Evolutionary conservation across 1,140 invertebrate species (phyloP).

Genomic region (Pseudomyrmex cubaensis): DNA sequence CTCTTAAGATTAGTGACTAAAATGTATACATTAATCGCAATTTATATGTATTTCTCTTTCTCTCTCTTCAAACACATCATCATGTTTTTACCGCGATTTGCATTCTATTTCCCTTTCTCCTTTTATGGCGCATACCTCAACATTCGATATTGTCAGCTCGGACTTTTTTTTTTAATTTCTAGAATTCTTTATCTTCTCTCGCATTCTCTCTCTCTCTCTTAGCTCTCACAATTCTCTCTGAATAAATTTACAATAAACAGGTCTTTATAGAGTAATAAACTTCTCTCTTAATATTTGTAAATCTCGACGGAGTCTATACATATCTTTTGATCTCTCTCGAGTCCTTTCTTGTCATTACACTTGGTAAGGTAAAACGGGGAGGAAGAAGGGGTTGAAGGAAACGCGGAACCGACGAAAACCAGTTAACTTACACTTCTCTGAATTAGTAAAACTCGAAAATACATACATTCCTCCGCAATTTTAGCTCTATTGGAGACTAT

Average conservation of each 20-base stretch:
- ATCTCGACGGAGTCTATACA: conserved; percentile 66
- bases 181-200: not conserved
- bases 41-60: conserved; percentile 41
- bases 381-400: not conserved
- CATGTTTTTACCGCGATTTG: conserved; percentile 22
- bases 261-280: conserved; percentile 64
- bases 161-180: conserved; percentile 61
- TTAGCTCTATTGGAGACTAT: conserved; percentile 54
- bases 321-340: conserved; percentile 20
- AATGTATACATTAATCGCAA: conserved; percentile 61
- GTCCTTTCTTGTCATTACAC: conserved; percentile 50
- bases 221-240: not conserved
- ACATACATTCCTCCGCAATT: conserved; percentile 57
- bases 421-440: conserved; percentile 33
- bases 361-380: conserved; percentile 13
- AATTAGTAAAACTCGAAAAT: conserved; percentile 64
- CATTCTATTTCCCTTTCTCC: conserved; percentile 12
- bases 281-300: conserved; percentile 50
- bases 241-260: conserved; percentile 69
- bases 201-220: not conserved
- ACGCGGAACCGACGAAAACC: conserved; percentile 51
- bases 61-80: conserved; percentile 54
- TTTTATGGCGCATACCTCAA: conserved; percentile 73
- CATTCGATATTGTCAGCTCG: conserved; percentile 81
- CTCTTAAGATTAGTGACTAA: conserved; percentile 83